Base-by-base conservation (phyloP, 2,113 vertebrate species). In the Myrmophylax atrothorax region DNA sequence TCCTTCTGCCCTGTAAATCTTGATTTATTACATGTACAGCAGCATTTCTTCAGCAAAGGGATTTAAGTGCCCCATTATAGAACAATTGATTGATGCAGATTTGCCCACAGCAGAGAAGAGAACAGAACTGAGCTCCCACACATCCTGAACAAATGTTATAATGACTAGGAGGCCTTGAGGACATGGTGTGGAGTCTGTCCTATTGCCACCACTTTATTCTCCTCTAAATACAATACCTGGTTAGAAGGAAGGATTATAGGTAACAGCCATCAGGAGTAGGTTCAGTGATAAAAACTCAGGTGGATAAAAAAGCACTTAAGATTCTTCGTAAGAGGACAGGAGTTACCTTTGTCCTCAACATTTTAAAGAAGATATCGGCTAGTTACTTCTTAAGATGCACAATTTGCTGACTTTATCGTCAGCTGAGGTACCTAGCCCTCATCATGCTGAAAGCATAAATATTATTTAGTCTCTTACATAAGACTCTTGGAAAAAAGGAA, bases 61-160 rank as follows among this genome's bases (percentile, higher is more conserved):
- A 93, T 86, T 90, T 83, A 93, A 97, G 83, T 70, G n/a, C 68
- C 72, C 88, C 55, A 70, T 95, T 94, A 95, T 4, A 89, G 92
- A 93, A 79, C 70, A 46, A 72, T 8, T 95, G 84, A 85, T 87
- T 90, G 82, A 93, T 95, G 75, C 75, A 97, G 92, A 92, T 86
- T 90, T 94, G 95, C 79, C 92, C 53, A 62, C 0, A 1, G 80
- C 92, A 95, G 78, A 55, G 49, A 78, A 6, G 0, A 79, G 68
- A 86, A 66, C 72, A 38, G 37, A 89, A 52, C 47, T 29, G 62
- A 91, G 25, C 44, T 87, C 82, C 49, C 63, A 42, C n/a, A 59
- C 29, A 50, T 78, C 80, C 76, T 77, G 72, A 95, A 47, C n/a
- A 77, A 86, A 88, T 15, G 44, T 42, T 87, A 10, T 25, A 74